Base-by-base conservation (phyloP, 1,140 invertebrate species). In the Penaeus vannamei region DNA sequence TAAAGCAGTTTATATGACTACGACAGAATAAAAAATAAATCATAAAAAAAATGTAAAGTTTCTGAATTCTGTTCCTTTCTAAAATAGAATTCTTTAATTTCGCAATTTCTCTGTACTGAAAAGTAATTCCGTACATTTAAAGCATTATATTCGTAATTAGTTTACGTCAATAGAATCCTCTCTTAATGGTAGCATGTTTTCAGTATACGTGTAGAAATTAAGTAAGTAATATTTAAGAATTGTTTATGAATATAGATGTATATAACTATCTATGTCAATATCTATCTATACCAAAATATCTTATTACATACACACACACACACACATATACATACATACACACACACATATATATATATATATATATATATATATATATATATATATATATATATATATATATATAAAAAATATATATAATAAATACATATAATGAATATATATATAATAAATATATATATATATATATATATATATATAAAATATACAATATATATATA, bases 381-480 rank as follows among this genome's bases (percentile, higher is more conserved):
- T 66, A 7, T 66, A 7, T 66, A 7, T 66, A 7, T 66, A 7
- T 66, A 66, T 7, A 66, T 66, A 66, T 26, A 66, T 66, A 66
- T 3, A 64, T 66, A 66, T 5, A 66, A 2, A 66, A 66, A 8
- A 66, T 66, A 66, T 66, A 66, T 26, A 66, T 66, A 66, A 23
- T 66, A 66, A 8, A 66, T 66, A 66, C 26, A 66, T 7, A 7
- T 66, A 7, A 7, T 26, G 26, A 2, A 66, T 7, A 66, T 66
- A 66, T 66, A 7, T 66, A 2, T 66, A 66, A 66, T 66, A 66
- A 2, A 66, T 66, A 66, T 66, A 66, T 66, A 66, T 66, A 66
- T 66, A 66, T 66, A 66, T 66, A 66, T 66, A 66, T 66, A 66
- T 66, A 66, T 66, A 66, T 66, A 66, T 66, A 66, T 66, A 66